These are phyloP conservation scores for Tenualosa ilisha DNA, from an alignment of 2,797 vertebrate genomes.

Conservation along the genomic window DNA sequence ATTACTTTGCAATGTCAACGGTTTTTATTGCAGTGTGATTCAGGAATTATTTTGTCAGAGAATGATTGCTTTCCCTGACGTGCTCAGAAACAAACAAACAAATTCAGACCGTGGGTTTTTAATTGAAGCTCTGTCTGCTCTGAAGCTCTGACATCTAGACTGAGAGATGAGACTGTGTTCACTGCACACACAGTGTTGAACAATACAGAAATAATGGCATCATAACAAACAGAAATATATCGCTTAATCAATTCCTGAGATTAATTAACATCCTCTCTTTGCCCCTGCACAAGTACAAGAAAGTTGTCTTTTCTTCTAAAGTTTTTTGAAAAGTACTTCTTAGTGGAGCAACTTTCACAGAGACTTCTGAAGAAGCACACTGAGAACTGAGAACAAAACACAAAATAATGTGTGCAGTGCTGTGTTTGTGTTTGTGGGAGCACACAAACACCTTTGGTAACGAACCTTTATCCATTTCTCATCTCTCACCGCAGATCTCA, in stretches of 20 bases:
- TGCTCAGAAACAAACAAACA: not conserved
- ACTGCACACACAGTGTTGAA: not conserved
- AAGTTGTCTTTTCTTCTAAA: not conserved
- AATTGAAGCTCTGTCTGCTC: constrained; percentile 19
- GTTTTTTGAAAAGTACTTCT: not conserved
- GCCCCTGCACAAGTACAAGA: not conserved
- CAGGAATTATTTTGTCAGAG: not conserved
- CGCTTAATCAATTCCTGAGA: not conserved
- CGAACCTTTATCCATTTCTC: not conserved
- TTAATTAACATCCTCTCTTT: not conserved
- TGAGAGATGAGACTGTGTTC: constrained; percentile 1
- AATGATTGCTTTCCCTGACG: not conserved
- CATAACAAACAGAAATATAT: not conserved
- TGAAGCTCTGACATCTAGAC: not conserved
- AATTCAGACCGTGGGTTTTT: not conserved
- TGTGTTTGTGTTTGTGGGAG: no score
- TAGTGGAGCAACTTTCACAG: not conserved
- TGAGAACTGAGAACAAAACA: not conserved
- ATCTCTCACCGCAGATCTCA: not conserved
- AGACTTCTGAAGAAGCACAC: not conserved
- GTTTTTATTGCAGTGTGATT: not conserved
- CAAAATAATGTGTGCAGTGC: not conserved
- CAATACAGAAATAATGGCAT: not conserved
- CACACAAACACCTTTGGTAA: not conserved
- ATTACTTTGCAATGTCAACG: not conserved